Percentiles rank a stretch among this genome's conserved stretches.
These are phyloP conservation scores for Acrossocheilus wenchowensis DNA, from an alignment of 2,797 vertebrate genomes.

Conservation along the genomic window DNA sequence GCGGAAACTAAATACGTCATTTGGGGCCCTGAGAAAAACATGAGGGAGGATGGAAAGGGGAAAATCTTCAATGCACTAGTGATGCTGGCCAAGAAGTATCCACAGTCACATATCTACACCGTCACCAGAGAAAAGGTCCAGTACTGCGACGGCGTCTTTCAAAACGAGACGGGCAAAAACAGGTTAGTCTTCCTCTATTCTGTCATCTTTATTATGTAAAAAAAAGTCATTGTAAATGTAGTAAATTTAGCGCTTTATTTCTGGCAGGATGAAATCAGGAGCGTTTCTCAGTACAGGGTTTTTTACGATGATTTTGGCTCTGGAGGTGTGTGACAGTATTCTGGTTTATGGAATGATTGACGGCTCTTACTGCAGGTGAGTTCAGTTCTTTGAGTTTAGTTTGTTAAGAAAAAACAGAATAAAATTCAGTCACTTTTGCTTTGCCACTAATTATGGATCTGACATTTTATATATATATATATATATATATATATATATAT, in stretches of 20 bases:
- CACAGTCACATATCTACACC: conserved; percentile 78
- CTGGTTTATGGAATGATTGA: conserved; percentile 93
- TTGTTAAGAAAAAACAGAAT: neutral
- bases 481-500: neutral
- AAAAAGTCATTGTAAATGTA: neutral
- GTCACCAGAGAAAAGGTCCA: conserved; percentile 86
- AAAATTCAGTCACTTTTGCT: too few relatives aligned
- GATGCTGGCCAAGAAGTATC: conserved; percentile 79
- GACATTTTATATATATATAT: neutral
- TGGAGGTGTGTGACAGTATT: conserved; percentile 90
- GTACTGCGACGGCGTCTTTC: conserved; percentile 88
- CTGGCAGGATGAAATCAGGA: conserved; percentile 88
- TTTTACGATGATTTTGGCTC: conserved; percentile 93
- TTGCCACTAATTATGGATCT: neutral
- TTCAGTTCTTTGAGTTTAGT: neutral
- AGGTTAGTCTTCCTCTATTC: conserved; percentile 73
- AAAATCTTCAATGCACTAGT: conserved; percentile 79
- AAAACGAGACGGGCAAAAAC: conserved; percentile 94
- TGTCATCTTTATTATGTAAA: neutral
- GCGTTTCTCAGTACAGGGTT: conserved; percentile 96
- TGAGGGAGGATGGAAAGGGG: conserved; percentile 85
- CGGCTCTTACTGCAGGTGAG: conserved; percentile 90
- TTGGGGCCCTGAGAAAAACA: conserved; percentile 90
- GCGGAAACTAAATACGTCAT: conserved; percentile 84
- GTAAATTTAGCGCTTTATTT: neutral